Evolutionary conservation across 2,888 invertebrate species (phyloP), one percentile per base, ranked within the genome.

Genomic region (Anoplius nigerrimus): DNA sequence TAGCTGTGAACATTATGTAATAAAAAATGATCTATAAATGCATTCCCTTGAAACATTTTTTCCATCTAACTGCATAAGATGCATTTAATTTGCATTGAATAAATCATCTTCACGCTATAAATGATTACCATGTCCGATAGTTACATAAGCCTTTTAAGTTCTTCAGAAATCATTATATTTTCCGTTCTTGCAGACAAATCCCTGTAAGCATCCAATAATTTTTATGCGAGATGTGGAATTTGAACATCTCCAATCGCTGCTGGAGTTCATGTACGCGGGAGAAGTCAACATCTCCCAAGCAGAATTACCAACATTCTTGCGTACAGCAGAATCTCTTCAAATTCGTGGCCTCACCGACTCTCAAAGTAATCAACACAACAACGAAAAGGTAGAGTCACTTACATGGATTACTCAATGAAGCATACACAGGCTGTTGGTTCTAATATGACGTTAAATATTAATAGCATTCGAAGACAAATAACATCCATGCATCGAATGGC

Each of bases 221-320:
- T 95, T 95, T 89, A 93, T 95, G 93, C 92, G 94, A 87, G 95
- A 95, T 90, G 95, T 95, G 83, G 94, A 94, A 85, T 94, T 93
- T 83, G 92, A 92, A 84, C 95, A 95, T 87, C 92, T 95, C 79
- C 92, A 93, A 78, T 93, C 95, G 63, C 91, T 95, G 71, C 91
- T 95, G 86, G 94, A 95, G 89, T 95, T 95, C 87, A 95, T 95
- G 95, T 95, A 95, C 89, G 94, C 94, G 78, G 95, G 95, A 62
- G 95, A 95, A 90, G 95, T 95, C 77, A 95, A 94, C 89, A 94
- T 95, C 72, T 94, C 94, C 80, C 94, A 95, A 90, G 93, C 93
- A 72, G 94, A 95, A 84, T 90, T 95, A 74, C 93, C 93, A 76
- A 92, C 93, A 45, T 94, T 95, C 89, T 90, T 95, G 79, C 92